phyloP scores from a whole-genome alignment of 2,113 vertebrate genomes.

The Oophaga pumilio region DNA sequence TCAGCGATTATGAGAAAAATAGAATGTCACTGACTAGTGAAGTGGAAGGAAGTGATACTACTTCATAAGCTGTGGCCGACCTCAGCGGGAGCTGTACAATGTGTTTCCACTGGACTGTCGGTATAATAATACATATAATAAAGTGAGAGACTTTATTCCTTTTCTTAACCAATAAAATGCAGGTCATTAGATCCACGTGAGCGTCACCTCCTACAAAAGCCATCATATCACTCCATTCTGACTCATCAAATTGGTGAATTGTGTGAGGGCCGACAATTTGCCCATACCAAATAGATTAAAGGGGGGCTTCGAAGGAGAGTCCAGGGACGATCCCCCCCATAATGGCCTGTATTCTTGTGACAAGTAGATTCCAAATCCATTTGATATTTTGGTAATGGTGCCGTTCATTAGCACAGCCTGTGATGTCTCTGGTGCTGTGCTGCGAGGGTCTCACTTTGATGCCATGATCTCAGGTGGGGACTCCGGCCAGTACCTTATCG shows the following conservation, averaged over 20 bases:
- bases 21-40: background rate
- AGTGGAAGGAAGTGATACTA: slow-evolving; percentile 40
- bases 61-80: slow-evolving; percentile 1
- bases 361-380: too few species aligned
- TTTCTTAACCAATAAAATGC: background rate
- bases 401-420: too few species aligned
- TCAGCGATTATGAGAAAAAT: slow-evolving; percentile 4
- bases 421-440: too few species aligned
- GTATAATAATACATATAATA: background rate
- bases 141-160: background rate
- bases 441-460: too few species aligned
- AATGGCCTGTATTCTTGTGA: too few species aligned
- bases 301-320: too few species aligned
- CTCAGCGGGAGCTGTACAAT: background rate
- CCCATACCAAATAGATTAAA: too few species aligned
- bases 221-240: background rate
- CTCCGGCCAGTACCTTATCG: too few species aligned
- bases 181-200: background rate
- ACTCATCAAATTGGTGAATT: background rate
- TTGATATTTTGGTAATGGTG: too few species aligned
- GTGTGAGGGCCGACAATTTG: background rate
- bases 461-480: too few species aligned
- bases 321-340: too few species aligned
- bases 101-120: background rate
- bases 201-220: background rate